Evolutionary conservation across 2,113 vertebrate species (phyloP).

Genomic region (Delphinapterus leucas): DNA sequence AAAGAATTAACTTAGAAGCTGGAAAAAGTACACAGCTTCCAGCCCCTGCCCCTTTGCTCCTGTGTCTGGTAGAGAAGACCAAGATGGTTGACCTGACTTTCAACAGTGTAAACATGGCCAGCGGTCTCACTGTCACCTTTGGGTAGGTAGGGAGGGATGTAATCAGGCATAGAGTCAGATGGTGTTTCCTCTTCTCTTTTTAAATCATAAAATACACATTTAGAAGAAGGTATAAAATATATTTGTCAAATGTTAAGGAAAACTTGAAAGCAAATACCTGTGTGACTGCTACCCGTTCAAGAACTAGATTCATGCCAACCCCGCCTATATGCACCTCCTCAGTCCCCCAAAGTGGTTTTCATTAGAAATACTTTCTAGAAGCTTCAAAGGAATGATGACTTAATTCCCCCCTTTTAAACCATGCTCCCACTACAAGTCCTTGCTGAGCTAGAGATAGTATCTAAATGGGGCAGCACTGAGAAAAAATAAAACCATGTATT

Average conservation of each 20-base stretch:
- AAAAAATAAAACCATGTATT: not conserved
- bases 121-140: not conserved
- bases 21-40: not conserved
- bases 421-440: not conserved
- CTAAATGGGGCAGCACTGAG: not conserved
- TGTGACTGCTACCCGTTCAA: not conserved
- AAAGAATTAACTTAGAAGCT: not conserved
- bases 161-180: not conserved
- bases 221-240: not conserved
- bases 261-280: not conserved
- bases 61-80: not conserved
- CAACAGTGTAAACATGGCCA: accelerated
- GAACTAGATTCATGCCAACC: not conserved
- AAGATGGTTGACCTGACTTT: not conserved
- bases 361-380: not conserved
- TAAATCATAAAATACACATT: not conserved
- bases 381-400: not conserved
- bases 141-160: not conserved
- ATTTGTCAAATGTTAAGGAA: not conserved
- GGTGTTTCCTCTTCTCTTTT: not conserved
- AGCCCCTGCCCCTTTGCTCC: not conserved
- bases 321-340: not conserved
- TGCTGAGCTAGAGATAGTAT: not conserved
- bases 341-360: not conserved
- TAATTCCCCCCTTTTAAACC: not conserved